Evolutionary conservation across 2,888 invertebrate species (phyloP), one percentile per base, ranked within the genome.

Genomic region (Myopa tessellatipennis): DNA sequence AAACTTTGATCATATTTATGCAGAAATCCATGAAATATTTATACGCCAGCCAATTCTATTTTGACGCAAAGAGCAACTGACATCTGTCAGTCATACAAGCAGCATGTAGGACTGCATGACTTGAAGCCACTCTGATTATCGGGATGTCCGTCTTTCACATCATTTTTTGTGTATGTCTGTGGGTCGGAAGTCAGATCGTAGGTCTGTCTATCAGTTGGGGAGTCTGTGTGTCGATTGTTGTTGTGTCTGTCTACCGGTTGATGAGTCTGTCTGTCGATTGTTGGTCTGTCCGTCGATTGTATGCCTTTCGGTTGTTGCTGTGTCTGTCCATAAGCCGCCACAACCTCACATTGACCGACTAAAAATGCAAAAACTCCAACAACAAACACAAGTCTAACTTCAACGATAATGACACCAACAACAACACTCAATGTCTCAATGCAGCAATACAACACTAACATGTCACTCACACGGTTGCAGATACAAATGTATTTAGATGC

Each of bases 341-440:
- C 75, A 78, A 78, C 45, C 69, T 75, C 71, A 75, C 71, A 78
- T 78, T 78, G 78, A 75, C 78, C 78, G 75, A 75, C 71, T 67
- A 74, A 74, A 78, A 78, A 75, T 52, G 60, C 77, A 73, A 68
- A 18, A 70, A 70, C 45, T 69, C 61, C 34, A 55, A n/a, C 12
- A 55, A 52, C 50, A 45, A 73, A 10, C 38, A 55, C 36, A 68
- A 75, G 14, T 12, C 16, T 26, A 69, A 26, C 18, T 10, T 38
- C 26, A 40, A 45, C 45, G 18, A 61, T 61, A 34, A 61, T 12
- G 18, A 61, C 18, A 73, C 60, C 65, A 8, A 50, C 52, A 74
- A 52, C 45, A 74, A 16, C 50, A 36, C 16, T 16, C n/a, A 63
- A 18, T 26, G 65, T 5, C 34, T 36, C 65, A 34, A 2, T 10